Evolutionary conservation across 2,113 vertebrate species (phyloP).

Genomic region (Campylomormyrus numenius): DNA sequence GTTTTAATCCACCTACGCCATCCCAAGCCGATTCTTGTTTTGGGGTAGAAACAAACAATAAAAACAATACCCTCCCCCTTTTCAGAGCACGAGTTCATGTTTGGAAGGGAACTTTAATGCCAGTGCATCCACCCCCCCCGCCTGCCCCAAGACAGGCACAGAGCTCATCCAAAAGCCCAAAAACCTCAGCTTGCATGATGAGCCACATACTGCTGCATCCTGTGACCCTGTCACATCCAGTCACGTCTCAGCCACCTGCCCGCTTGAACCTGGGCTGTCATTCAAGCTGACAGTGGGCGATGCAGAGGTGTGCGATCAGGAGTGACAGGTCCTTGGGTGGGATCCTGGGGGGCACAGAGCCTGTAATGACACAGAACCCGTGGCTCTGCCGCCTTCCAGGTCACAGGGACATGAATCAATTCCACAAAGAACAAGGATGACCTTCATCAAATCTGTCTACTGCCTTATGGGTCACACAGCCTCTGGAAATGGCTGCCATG

Average conservation of each 20-base stretch:
- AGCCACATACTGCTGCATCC: constrained; percentile 2
- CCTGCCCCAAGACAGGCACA: background rate
- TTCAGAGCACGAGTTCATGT: background rate
- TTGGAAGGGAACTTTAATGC: background rate
- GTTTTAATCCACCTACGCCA: background rate
- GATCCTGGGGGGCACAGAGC: constrained; percentile 22
- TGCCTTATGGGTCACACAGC: background rate
- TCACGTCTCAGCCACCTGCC: constrained; percentile 49
- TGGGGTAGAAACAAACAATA: background rate
- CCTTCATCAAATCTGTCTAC: background rate
- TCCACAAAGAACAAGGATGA: background rate
- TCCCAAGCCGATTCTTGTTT: background rate
- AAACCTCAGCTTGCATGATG: background rate
- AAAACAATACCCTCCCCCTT: background rate
- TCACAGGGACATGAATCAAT: background rate
- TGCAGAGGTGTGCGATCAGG: constrained; percentile 46
- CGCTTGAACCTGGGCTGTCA: constrained; percentile 48
- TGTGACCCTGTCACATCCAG: constrained; percentile 51
- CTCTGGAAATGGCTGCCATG: background rate
- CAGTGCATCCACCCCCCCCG: background rate
- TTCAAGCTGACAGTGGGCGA: constrained; percentile 56
- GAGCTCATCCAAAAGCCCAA: background rate
- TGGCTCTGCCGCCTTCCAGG: background rate
- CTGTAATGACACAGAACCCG: background rate
- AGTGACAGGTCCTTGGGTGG: constrained; percentile 61